Base-by-base conservation (phyloP, 2,113 vertebrate species). In the Pseudorhombus dupliciocellatus region DNA sequence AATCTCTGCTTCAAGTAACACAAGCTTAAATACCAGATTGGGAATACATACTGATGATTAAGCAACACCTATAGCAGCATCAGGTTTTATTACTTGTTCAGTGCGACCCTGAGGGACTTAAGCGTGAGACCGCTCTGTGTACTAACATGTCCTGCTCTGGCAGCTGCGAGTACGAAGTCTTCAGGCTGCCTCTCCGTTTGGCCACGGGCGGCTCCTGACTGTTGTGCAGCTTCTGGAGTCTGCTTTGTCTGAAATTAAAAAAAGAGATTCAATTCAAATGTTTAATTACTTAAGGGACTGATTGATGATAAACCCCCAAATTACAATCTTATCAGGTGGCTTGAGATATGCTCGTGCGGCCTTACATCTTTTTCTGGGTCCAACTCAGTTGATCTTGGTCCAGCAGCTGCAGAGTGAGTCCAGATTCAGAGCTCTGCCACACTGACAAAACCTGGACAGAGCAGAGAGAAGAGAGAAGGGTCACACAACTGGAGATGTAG, bases 351-450 rank as follows among this genome's bases (percentile, higher is more conserved):
- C 59, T 31, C 2, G 18, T 46, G 40, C 48, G 22, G 60, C 52
- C 93, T 95, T 90, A 98, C 97, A 97, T 86, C 86, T 77, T 95
- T 77, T 83, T 96, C 74, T 97, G 95, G 78, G 94, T 95, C 72
- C 85, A 86, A 61, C 92, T 93, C 79, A 98, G 92, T 46, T 94
- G 93, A 46, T 94, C 93, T 26, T 94, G 91, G 65, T 93, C 92
- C 87, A 96, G 90, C 84, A 93, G 74, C 80, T 93, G 94, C 80
- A 97, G 89, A 77, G 73, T 73, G 10, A 95, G 84, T 72, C 92
- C 94, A 78, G 94, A 94, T 68, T 95, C 77, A 75, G 90, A 77
- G 70, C 65, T 88, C 73, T 87, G 89, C 97, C 97, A 99, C 0
- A 81, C 84, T 44, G 95, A 91, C 81, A 96, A 93, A 88, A 98